A percentile compares a stretch with the other conserved stretches of the same genome.
phyloP scores from a whole-genome alignment of 2,797 vertebrate species.

The Parotocinclus haroldoi region DNA sequence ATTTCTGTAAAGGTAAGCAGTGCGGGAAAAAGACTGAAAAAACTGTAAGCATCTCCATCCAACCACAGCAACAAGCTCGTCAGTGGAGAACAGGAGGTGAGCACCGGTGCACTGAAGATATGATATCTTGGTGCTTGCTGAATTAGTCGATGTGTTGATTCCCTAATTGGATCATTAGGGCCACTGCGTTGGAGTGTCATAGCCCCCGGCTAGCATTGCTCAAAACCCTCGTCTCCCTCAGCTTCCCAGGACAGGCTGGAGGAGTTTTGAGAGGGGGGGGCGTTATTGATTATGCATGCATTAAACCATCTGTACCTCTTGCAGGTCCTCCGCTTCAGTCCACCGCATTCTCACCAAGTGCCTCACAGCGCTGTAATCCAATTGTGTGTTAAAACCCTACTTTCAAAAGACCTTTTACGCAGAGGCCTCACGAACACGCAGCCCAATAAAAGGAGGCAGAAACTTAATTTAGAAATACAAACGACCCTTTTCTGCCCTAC shows the following conservation, averaged over 20 bases:
- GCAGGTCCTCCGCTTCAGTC: slow-evolving; percentile 53
- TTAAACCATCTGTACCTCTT: slow-evolving; percentile 57
- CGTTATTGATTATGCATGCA: slow-evolving; percentile 62
- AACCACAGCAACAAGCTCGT: slow-evolving; percentile 15
- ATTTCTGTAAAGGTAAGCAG: no score
- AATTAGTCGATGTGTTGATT: slow-evolving; percentile 46
- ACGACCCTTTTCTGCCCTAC: slow-evolving; percentile 52
- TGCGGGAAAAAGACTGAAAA: no score
- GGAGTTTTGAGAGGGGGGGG: slow-evolving; percentile 63
- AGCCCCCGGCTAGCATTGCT: slow-evolving; percentile 75
- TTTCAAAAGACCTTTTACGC: slow-evolving; percentile 60
- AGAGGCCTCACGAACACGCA: slow-evolving; percentile 56
- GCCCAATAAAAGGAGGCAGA: slow-evolving; percentile 59
- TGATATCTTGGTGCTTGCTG: slow-evolving; percentile 36
- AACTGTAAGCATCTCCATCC: background rate
- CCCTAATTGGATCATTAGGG: slow-evolving; percentile 54
- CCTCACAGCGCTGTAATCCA: slow-evolving; percentile 58
- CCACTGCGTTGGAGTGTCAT: slow-evolving; percentile 37
- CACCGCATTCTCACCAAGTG: slow-evolving; percentile 56
- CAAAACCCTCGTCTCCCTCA: slow-evolving; percentile 56
- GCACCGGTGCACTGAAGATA: slow-evolving; percentile 10
- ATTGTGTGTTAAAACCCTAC: slow-evolving; percentile 60
- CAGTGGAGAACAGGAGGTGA: slow-evolving; percentile 10
- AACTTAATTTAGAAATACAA: slow-evolving; percentile 66
- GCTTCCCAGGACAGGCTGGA: slow-evolving; percentile 54